phyloP scores from a whole-genome alignment of 2,797 vertebrate species.

The Columba guinea region DNA sequence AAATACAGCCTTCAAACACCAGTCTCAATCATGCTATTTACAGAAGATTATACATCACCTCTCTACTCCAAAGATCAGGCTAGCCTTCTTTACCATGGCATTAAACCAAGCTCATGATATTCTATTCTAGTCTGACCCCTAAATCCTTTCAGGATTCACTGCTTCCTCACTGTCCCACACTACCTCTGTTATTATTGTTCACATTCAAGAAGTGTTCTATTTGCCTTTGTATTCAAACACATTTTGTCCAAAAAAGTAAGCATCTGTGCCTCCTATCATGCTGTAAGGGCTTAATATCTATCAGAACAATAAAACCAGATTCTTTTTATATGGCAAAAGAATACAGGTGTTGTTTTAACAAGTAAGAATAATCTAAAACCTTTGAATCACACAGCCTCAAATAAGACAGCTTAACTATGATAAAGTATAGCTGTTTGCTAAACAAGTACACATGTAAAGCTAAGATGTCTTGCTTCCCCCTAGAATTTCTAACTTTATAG shows the following conservation, averaged over 20 bases:
- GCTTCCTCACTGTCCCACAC: background rate
- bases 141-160: conserved; percentile 33
- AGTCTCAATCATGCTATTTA: conserved; percentile 24
- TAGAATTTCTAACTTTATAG: background rate
- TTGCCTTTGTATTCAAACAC: background rate
- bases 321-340: background rate
- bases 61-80: conserved; percentile 18
- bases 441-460: background rate
- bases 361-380: background rate
- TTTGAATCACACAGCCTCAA: background rate
- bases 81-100: conserved; percentile 24
- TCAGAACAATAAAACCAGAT: background rate
- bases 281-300: background rate
- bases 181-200: background rate
- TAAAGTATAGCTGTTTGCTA: background rate
- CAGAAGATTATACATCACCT: background rate
- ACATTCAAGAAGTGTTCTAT: background rate
- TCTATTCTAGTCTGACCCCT: conserved; percentile 47
- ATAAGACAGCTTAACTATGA: background rate
- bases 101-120: conserved; percentile 36
- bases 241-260: background rate
- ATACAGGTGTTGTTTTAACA: background rate
- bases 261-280: background rate
- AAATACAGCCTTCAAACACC: background rate
- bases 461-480: background rate